Base-by-base conservation (phyloP, 2,888 invertebrate genomes). In the Habroteleia sp. region DNA sequence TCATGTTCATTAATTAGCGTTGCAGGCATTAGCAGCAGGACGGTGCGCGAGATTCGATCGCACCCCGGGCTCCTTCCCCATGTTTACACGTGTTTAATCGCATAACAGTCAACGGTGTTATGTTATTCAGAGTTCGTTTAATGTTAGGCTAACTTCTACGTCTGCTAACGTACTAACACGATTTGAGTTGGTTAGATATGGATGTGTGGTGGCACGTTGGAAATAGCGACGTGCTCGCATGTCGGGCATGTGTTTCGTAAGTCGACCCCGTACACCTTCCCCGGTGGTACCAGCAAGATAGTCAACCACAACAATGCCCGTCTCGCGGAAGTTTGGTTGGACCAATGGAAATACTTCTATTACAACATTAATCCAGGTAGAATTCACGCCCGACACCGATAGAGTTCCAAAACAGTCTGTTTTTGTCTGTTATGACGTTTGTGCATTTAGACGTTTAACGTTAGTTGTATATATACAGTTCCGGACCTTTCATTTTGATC, bases 251-350 rank as follows among this genome's bases (percentile, higher is more conserved):
- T 98, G 23, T 98, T 98, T 85, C 91, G 97, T 52, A 95, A 95
- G 88, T 94, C 95, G 37, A 97, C 98, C 0, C 99, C 99, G 0
- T 99, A 99, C 86, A 94, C 96, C 1, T 98, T 98, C 89, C 95
- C 96, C 0, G 98, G 98, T 0, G 98, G 97, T 0, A 94, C 97
- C 4, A 92, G 93, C 1, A 94, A 95, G 79, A 94, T 96, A 8
- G 90, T 99, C 0, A 95, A 96, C 80, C 92, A 94, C 0, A 99
- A 99, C 90, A 90, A 98, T 33, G 97, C 97, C 0, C 91, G 99
- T 69, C 97, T 97, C 0, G 98, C 98, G 0, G 91, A 95, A 2
- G 98, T 98, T 0, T 99, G 99, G 99, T 96, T 99, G 95, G 99
- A 99, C 85, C 95, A 98, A 63, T 98, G 98, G 95, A 94, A 95